A percentile compares a stretch with the other conserved stretches of the same genome.
Evolutionary conservation across 2,888 invertebrate genomes (phyloP).

Genomic region (Thalpophila matura): DNA sequence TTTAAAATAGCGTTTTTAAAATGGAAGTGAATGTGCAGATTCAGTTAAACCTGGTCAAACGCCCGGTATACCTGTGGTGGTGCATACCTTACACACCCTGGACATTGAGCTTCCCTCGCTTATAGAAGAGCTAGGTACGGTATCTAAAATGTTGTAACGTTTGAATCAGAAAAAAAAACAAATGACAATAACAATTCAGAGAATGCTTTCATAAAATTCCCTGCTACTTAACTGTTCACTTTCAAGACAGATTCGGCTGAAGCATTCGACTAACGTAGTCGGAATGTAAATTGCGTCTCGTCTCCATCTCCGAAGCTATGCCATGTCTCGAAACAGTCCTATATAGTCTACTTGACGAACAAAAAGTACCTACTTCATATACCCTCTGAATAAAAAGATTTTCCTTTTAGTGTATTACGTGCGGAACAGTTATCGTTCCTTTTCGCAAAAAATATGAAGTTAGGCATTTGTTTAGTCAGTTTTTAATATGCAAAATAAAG

Average conservation of each 20-base stretch:
- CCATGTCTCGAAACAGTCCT: conserved; percentile 11
- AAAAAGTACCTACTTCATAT: conserved; percentile 38
- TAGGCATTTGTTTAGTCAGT: conserved; percentile 6
- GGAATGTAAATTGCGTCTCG: conserved; percentile 54
- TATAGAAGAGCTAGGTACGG: too few relatives aligned
- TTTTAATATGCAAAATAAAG: conserved; percentile 10
- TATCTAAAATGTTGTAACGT: too few relatives aligned
- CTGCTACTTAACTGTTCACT: conserved; percentile 12
- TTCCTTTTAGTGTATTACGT: conserved; percentile 16
- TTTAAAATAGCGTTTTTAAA: too few relatives aligned
- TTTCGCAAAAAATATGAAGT: conserved; percentile 11
- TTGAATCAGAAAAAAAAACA: too few relatives aligned
- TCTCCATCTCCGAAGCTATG: conserved; percentile 29
- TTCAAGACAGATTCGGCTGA: conserved; percentile 41
- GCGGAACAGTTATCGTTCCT: conserved; percentile 1
- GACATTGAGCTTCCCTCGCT: too few relatives aligned
- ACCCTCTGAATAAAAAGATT: conserved; percentile 51
- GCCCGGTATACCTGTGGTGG: too few relatives aligned
- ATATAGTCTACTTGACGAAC: conserved; percentile 22
- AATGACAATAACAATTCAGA: conserved; percentile 7
- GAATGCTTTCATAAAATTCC: conserved; percentile 38
- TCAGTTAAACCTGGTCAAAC: too few relatives aligned
- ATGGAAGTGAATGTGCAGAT: not conserved
- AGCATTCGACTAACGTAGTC: conserved; percentile 44
- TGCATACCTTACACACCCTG: too few relatives aligned